Evolutionary conservation across 2,888 invertebrate genomes (phyloP).

Genomic region (Sminthurides aquaticus): DNA sequence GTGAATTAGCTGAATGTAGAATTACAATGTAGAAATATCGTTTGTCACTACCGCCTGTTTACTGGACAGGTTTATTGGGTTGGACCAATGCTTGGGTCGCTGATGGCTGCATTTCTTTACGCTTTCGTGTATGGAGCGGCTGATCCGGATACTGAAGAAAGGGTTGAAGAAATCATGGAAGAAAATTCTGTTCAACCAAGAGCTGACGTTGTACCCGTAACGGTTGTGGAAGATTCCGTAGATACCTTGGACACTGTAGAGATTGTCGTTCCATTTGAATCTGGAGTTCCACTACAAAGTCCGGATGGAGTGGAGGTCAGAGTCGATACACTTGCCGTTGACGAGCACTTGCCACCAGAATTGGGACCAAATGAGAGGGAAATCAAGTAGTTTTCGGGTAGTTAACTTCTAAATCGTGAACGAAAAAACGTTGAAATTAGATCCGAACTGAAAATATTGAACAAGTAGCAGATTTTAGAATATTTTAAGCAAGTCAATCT

Average conservation of each 20-base stretch:
- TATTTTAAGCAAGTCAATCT: no score
- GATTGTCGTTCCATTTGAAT: background rate
- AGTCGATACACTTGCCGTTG: background rate
- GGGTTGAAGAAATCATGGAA: background rate
- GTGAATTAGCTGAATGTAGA: no score
- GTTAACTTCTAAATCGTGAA: no score
- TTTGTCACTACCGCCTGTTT: no score
- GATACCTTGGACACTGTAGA: background rate
- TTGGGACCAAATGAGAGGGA: background rate
- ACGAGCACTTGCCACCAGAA: background rate
- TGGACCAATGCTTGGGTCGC: conserved; percentile 45
- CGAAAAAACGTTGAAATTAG: no score
- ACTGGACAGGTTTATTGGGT: conserved; percentile 45
- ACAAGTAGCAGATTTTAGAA: no score
- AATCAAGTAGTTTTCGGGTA: background rate
- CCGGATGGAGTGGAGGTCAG: background rate
- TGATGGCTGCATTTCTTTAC: conserved; percentile 37
- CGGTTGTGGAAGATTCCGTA: background rate
- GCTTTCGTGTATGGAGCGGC: background rate
- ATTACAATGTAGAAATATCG: no score
- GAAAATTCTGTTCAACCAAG: no score
- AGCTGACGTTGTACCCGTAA: background rate
- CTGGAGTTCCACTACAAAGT: background rate
- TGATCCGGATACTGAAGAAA: background rate
- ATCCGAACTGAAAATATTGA: no score